Evolutionary conservation across 2,797 vertebrate species (phyloP), one percentile per base, ranked within the genome.

Genomic region (Girardinus metallicus): DNA sequence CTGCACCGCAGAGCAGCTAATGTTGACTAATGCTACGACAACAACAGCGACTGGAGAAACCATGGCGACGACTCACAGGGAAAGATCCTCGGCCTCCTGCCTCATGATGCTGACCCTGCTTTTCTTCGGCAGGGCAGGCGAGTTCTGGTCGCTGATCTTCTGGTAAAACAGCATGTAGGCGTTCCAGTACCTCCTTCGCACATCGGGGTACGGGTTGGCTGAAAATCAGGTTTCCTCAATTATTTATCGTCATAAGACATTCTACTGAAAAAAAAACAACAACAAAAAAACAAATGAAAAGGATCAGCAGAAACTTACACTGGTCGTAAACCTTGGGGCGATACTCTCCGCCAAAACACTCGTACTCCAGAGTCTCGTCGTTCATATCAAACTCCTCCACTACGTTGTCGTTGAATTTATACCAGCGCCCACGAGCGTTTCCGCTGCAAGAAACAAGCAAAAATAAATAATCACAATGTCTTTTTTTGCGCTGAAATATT

Each of bases 121-220:
- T 88, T 99, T 99, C 94, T 99, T 99, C 90, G 99, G 99, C 43
- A 99, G 87, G 43, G 99, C 98, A 0, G 99, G 99, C 0, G 98
- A 99, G 93, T 98, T 99, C 90, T 99, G 98, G 83, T 99, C 99
- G 0, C 98, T 98, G 60, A 98, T 98, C 74, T 98, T 96, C 93
- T 99, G 99, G 93, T 99, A 99, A 90, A 99, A 99, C 75, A 99
- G 94, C 98, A 99, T 99, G 91, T 99, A 99, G 80, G 99, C 99
- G 0, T 99, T 99, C 99, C 99, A 99, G 94, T 99, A 99, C 47
- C 98, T 96, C 74, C 99, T 95, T 31, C 99, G 97, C 46, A 99
- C 96, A 1, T 99, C 98, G 3, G 98, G 98, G 89, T 99, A 99
- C 0, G 99, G 98, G 79, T 99, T 99, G 70, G 98, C 99, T 99